Evolutionary conservation across 1,140 invertebrate genomes (phyloP).

Genomic region (Trachelipus rathkii): DNA sequence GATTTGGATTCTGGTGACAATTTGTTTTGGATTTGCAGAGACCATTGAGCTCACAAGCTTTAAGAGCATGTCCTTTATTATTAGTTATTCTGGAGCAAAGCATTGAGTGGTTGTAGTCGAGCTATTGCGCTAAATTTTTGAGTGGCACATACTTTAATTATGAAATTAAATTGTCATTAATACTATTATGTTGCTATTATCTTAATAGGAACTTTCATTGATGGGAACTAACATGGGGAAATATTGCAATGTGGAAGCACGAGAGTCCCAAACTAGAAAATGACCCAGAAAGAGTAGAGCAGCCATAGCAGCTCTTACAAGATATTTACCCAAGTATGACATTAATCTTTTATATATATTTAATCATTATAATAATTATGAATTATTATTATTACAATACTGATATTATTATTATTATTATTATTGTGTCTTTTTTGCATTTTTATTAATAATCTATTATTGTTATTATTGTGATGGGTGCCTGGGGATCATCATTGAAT

Average conservation of each 20-base stretch:
- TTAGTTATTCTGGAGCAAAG: constrained; percentile 62
- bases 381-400: neutral
- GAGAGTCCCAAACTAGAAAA: constrained; percentile 45
- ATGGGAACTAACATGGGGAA: constrained; percentile 87
- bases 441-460: too few species aligned
- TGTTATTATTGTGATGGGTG: constrained; percentile 12
- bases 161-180: neutral
- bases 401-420: too few species aligned
- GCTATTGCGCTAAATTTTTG: too few species aligned
- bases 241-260: constrained; percentile 81
- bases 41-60: constrained; percentile 46
- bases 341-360: constrained; percentile 1
- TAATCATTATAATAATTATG: constrained; percentile 2
- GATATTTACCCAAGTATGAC: constrained; percentile 51
- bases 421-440: too few species aligned
- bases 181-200: neutral
- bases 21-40: constrained; percentile 64
- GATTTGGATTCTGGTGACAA: constrained; percentile 88
- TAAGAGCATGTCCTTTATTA: constrained; percentile 67
- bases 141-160: neutral
- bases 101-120: constrained; percentile 47
- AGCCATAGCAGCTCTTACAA: constrained; percentile 53
- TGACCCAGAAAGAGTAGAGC: constrained; percentile 53
- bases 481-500: constrained; percentile 51
- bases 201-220: constrained; percentile 63